Evolutionary conservation across 2,797 vertebrate species (phyloP).

Genomic region (Meda fulgida): DNA sequence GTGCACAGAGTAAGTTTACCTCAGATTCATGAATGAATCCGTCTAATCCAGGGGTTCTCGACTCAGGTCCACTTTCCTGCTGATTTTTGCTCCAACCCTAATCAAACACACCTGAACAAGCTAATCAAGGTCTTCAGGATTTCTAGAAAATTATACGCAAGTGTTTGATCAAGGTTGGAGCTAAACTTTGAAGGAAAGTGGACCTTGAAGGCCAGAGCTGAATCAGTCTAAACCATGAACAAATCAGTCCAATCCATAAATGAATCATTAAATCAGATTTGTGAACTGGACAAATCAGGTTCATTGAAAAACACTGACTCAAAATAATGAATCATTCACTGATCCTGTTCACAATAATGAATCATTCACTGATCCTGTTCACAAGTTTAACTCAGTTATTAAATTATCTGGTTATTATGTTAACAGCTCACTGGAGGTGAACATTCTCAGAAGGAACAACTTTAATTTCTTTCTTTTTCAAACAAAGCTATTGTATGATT

Average conservation of each 20-base stretch:
- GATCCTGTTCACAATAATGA: neutral
- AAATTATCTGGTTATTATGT: neutral
- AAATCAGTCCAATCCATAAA: neutral
- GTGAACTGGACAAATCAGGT: neutral
- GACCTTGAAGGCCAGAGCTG: neutral
- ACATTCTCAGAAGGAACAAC: neutral
- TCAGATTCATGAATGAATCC: neutral
- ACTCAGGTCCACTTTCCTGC: neutral
- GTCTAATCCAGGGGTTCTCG: neutral
- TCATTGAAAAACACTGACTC: neutral
- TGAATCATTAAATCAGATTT: neutral
- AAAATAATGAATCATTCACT: neutral
- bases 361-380: neutral
- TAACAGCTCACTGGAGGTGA: neutral
- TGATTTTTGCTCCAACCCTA: neutral
- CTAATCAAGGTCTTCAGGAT: neutral
- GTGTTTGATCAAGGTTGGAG: neutral
- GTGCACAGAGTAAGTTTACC: neutral
- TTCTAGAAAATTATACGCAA: neutral
- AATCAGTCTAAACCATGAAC: neutral
- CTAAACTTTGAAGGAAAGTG: neutral
- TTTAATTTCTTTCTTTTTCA: neutral
- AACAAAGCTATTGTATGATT: too few relatives aligned
- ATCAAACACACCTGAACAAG: neutral
- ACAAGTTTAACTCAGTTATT: neutral